Evolutionary conservation across 2,797 vertebrate genomes (phyloP), one percentile per base, ranked within the genome.

Genomic region (Lithobates pipiens): DNA sequence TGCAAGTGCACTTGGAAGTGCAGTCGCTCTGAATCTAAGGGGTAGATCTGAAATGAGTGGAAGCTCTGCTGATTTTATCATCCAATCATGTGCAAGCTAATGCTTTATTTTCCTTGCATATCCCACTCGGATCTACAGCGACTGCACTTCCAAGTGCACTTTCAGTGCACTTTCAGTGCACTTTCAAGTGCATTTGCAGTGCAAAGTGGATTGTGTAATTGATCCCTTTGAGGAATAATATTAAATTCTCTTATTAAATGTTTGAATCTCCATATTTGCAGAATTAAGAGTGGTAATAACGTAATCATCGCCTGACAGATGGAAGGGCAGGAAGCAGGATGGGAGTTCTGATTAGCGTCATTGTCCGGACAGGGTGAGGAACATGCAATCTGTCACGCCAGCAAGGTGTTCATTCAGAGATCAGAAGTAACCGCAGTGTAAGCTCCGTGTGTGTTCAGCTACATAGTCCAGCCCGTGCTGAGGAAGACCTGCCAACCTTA

Each of bases 251-350:
- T 46, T 13, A 10, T 4, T 16, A 18, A 57, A 18, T 57, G 3
- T 57, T 57, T 21, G 18, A 27, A 34, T 69, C 5, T 32, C 42
- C 5, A 79, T 29, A 25, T 79, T 25, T 65, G 61, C 29, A 54
- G 61, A 42, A 46, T 32, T 18, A 10, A 82, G 29, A 23, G 36
- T 77, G n/a, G 67, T 82, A 77, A 77, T 82, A 54, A 23, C 67
- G 54, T 83, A 83, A 83, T 83, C 74, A 46, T 46, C 57, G 50
- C 54, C n/a, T 74, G 63, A 74, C 85, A 87, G 85, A 87, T 87
- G 81, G 81, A 74, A 68, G 25, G 16, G 76, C 39, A 87, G 81
- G 76, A 87, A 83, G 61, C n/a, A 79, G 44, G 69, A 82, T 54
- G 67, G 85, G 81, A 42, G 63, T 80, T 83, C 70, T 61, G 76